Conservation (phyloP, 2,113 vertebrate genomes). For the Paralichthys olivaceus region DNA sequence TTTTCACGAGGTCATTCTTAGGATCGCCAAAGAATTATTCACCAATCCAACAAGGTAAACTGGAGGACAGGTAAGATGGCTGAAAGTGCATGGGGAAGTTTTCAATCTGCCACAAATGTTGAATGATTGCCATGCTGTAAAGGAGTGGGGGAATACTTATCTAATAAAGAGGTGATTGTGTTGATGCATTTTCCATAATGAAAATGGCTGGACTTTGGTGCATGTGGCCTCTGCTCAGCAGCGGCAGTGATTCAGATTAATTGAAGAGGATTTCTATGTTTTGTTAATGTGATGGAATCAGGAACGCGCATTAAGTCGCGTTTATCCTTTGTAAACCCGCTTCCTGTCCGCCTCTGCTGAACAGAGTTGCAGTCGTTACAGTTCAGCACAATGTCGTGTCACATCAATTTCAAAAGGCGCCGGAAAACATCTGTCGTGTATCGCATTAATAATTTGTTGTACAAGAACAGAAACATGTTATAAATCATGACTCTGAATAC, state of each 20-base stretch:
- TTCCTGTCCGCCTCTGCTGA: constrained; percentile 26
- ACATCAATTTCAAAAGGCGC: neutral
- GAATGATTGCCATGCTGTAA: neutral
- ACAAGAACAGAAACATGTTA: constrained; percentile 16
- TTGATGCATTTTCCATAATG: constrained; percentile 58
- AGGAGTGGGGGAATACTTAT: constrained; percentile 11
- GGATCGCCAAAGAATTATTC: neutral
- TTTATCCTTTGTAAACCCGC: constrained; percentile 15
- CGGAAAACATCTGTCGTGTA: constrained; percentile 22
- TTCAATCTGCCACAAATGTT: neutral
- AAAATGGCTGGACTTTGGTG: constrained; percentile 33
- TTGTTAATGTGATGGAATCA: constrained; percentile 73
- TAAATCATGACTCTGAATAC: neutral
- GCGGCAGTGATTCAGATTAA: constrained; percentile 19
- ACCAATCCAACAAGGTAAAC: neutral
- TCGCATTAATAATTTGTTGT: constrained; percentile 38
- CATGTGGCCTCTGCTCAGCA: constrained; percentile 6
- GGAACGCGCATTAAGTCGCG: constrained; percentile 26
- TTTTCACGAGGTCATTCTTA: neutral
- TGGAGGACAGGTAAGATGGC: neutral
- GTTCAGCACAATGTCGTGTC: neutral
- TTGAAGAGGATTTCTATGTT: constrained; percentile 70
- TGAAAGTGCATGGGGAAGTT: neutral
- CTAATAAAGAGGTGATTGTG: constrained; percentile 53
- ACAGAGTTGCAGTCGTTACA: neutral